phyloP scores from a whole-genome alignment of 2,888 invertebrate species.

The Spialia ferax region DNA sequence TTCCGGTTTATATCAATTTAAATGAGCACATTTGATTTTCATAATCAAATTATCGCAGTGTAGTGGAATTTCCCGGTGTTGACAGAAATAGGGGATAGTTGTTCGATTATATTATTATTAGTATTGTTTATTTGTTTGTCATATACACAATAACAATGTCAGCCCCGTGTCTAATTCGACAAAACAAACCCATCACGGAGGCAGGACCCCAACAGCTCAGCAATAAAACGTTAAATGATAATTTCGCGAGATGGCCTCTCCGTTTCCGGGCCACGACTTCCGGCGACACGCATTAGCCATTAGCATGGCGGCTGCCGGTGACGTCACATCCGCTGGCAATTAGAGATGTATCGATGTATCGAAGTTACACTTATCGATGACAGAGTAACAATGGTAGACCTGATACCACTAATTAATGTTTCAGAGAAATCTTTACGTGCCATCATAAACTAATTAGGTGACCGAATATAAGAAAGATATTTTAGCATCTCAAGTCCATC shows the following conservation, averaged over 20 bases:
- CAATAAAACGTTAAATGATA: constrained; percentile 83
- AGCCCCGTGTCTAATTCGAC: background rate
- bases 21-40: too few species aligned
- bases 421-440: too few species aligned
- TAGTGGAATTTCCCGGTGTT: background rate
- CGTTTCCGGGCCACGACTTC: constrained; percentile 75
- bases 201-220: constrained; percentile 52
- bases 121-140: background rate
- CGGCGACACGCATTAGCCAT: constrained; percentile 84
- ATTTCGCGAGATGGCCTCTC: constrained; percentile 75
- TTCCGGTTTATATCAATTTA: too few species aligned
- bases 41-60: too few species aligned
- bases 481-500: too few species aligned
- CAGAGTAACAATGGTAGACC: background rate
- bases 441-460: too few species aligned
- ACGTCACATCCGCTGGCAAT: constrained; percentile 69
- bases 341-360: constrained; percentile 43
- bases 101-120: background rate
- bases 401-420: too few species aligned
- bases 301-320: constrained; percentile 75
- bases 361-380: background rate
- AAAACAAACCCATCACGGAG: constrained; percentile 35
- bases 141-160: background rate
- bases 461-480: too few species aligned
- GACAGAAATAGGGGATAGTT: background rate